Evolutionary conservation across 2,113 vertebrate species (phyloP).

Genomic region (Eurypyga helias): DNA sequence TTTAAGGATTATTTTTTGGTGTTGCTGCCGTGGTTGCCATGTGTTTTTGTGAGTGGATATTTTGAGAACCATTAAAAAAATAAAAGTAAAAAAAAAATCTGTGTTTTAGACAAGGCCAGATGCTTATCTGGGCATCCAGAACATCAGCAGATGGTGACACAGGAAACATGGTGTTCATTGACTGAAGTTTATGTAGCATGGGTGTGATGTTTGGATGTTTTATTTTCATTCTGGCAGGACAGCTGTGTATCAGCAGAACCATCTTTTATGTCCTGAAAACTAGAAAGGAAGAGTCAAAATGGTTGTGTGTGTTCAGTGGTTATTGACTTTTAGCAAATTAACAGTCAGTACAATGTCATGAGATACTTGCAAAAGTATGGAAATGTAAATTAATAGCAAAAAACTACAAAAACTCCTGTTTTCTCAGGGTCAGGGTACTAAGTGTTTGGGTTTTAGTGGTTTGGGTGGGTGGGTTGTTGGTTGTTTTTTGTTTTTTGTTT

Average conservation of each 20-base stretch:
- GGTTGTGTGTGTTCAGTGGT: background rate
- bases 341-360: background rate
- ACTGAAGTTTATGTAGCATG: background rate
- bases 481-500: too few relatives aligned
- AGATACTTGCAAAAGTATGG: background rate
- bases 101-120: background rate
- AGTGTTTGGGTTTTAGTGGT: background rate
- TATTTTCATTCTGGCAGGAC: background rate
- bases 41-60: background rate
- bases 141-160: background rate
- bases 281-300: background rate
- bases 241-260: background rate
- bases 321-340: background rate
- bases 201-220: background rate
- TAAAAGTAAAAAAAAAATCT: background rate
- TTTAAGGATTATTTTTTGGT: background rate
- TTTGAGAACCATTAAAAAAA: background rate
- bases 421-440: background rate
- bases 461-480: too few relatives aligned
- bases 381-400: background rate
- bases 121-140: constrained; percentile 33
- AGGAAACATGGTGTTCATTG: background rate
- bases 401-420: background rate
- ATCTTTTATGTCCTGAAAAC: background rate
- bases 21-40: background rate